Evolutionary conservation across 1,140 invertebrate genomes (phyloP).

Genomic region (Andrena cerasifolii): DNA sequence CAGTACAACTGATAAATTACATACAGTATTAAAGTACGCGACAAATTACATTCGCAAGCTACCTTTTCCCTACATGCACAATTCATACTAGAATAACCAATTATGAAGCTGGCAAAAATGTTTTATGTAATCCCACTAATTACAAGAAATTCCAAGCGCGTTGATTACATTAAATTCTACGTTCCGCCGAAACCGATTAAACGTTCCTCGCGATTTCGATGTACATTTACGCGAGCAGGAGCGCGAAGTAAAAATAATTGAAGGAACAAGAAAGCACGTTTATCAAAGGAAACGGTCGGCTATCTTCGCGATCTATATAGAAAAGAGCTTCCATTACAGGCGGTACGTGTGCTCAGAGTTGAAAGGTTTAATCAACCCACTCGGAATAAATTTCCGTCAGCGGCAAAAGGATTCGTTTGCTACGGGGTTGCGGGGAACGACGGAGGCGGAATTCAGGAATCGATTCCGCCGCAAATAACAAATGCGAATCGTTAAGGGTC

Average conservation of each 20-base stretch:
- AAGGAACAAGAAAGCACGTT: background rate
- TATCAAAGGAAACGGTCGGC: background rate
- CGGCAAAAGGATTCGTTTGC: background rate
- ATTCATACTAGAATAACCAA: background rate
- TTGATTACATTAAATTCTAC: background rate
- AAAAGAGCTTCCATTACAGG: background rate
- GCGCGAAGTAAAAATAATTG: background rate
- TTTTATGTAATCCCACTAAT: background rate
- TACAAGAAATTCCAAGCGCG: background rate
- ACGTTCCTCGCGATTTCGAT: background rate
- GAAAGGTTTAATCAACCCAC: background rate
- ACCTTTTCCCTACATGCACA: background rate
- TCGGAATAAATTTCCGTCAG: conserved; percentile 1
- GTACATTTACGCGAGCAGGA: background rate
- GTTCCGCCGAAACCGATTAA: background rate
- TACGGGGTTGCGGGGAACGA: background rate
- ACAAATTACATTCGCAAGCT: background rate
- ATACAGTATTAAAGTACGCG: background rate
- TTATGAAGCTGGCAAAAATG: background rate
- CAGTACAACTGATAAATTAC: background rate
- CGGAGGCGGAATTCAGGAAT: background rate
- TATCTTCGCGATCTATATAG: background rate
- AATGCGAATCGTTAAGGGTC: conserved; percentile 8
- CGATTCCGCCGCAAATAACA: conserved; percentile 34
- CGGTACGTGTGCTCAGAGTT: background rate